A percentile compares a stretch with the other conserved stretches of the same genome.
These are phyloP conservation scores for Acrobasis consociella DNA, from an alignment of 2,888 invertebrate genomes.

Conservation along the genomic window DNA sequence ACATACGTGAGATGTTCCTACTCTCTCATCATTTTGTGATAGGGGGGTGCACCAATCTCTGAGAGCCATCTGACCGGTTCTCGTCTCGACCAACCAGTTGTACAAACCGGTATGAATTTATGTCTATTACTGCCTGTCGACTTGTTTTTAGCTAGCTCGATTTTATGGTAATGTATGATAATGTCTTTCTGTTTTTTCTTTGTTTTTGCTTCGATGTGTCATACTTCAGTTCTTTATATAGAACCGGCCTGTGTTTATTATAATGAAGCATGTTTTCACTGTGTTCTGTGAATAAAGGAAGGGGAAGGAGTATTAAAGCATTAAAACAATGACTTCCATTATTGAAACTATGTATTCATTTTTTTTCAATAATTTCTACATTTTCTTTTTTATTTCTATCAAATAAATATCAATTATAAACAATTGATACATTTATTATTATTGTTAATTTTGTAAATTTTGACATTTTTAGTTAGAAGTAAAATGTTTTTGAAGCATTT, in stretches of 20 bases:
- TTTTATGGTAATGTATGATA: slow-evolving; percentile 50
- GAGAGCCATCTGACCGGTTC: slow-evolving; percentile 42
- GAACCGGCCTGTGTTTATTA: slow-evolving; percentile 20
- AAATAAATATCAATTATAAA: slow-evolving; percentile 81
- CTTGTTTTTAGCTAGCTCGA: slow-evolving; percentile 54
- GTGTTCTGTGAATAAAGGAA: slow-evolving; percentile 13
- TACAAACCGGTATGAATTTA: slow-evolving; percentile 45
- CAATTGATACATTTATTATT: slow-evolving; percentile 76
- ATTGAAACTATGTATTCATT: slow-evolving; percentile 79
- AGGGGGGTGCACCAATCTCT: slow-evolving; percentile 56
- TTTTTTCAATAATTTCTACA: slow-evolving; percentile 77
- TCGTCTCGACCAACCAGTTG: slow-evolving; percentile 43
- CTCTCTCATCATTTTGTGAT: background rate
- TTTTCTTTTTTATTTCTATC: slow-evolving; percentile 76
- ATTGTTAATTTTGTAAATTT: slow-evolving; percentile 78
- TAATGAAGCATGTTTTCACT: slow-evolving; percentile 27
- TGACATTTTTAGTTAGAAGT: slow-evolving; percentile 73
- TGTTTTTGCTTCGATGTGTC: slow-evolving; percentile 46
- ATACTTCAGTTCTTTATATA: slow-evolving; percentile 39
- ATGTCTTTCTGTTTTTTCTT: slow-evolving; percentile 46
- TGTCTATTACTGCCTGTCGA: slow-evolving; percentile 47
- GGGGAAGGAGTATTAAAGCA: slow-evolving; percentile 35
- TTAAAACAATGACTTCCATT: slow-evolving; percentile 64
- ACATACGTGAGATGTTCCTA: background rate
- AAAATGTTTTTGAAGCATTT: slow-evolving; percentile 70